A percentile compares a stretch with the other conserved stretches of the same genome.
These are phyloP conservation scores for Drosophila longiperda DNA, from an alignment of 2,888 invertebrate genomes.

Conservation along the genomic window DNA sequence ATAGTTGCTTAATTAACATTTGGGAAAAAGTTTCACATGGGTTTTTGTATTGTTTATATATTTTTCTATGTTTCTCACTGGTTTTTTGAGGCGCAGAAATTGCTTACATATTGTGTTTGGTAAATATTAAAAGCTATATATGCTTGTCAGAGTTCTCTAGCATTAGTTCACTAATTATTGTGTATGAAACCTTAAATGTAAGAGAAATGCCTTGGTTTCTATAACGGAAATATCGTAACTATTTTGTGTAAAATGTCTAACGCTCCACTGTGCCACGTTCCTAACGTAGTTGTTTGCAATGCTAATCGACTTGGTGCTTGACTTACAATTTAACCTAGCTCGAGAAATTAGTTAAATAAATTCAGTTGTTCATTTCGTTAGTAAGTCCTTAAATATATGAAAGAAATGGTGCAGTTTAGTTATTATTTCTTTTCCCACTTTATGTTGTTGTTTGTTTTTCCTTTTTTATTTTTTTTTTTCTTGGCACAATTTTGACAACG, in stretches of 20 bases:
- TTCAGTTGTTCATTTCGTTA: slow-evolving; percentile 77
- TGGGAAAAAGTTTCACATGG: slow-evolving; percentile 50
- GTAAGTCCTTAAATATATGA: slow-evolving; percentile 48
- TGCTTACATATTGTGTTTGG: slow-evolving; percentile 39
- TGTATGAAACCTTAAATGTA: slow-evolving; percentile 79
- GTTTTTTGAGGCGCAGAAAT: slow-evolving; percentile 41
- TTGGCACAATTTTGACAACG: slow-evolving; percentile 77
- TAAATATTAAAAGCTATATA: slow-evolving; percentile 53
- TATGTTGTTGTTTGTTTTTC: neutral
- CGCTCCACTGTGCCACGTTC: slow-evolving; percentile 39
- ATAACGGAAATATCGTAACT: slow-evolving; percentile 67
- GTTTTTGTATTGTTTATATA: slow-evolving; percentile 23
- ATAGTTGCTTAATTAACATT: slow-evolving; percentile 75
- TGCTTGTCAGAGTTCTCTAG: slow-evolving; percentile 63
- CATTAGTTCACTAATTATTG: slow-evolving; percentile 79
- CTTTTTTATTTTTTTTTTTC: slow-evolving; percentile 4
- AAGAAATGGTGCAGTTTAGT: slow-evolving; percentile 57
- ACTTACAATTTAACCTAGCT: slow-evolving; percentile 68
- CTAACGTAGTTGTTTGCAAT: slow-evolving; percentile 58
- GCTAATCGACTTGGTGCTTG: slow-evolving; percentile 77
- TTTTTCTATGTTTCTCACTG: slow-evolving; percentile 28
- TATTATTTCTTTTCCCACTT: slow-evolving; percentile 2
- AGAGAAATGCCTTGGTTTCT: slow-evolving; percentile 79
- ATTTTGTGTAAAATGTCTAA: slow-evolving; percentile 72
- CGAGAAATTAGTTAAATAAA: slow-evolving; percentile 68